These are phyloP conservation scores for Cheilosia scutellata DNA, from an alignment of 2,888 invertebrate species.

Conservation along the genomic window DNA sequence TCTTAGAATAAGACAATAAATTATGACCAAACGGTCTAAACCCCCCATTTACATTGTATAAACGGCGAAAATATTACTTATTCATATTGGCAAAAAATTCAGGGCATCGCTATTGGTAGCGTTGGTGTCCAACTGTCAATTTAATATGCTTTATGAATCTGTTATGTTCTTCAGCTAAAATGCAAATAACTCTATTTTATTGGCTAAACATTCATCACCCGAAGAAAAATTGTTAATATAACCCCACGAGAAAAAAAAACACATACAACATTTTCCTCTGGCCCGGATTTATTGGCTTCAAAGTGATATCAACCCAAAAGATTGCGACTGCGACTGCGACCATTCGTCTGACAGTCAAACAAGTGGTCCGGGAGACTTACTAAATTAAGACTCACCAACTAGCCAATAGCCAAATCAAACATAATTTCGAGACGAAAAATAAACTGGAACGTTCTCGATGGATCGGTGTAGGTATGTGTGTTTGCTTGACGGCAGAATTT, in stretches of 20 bases:
- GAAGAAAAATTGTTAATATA: conserved; percentile 30
- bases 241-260: conserved; percentile 9
- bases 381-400: conserved; percentile 65
- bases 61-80: conserved; percentile 7
- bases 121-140: neutral
- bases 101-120: conserved; percentile 11
- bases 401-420: conserved; percentile 57
- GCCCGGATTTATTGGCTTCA: conserved; percentile 51
- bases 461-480: conserved; percentile 16
- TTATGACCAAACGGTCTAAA: conserved; percentile 1
- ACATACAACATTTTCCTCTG: conserved; percentile 1
- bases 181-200: conserved; percentile 44
- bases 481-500: conserved; percentile 39
- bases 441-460: conserved; percentile 51
- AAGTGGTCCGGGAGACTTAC: conserved; percentile 14
- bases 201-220: conserved; percentile 45
- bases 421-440: conserved; percentile 53
- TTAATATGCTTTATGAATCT: conserved; percentile 37
- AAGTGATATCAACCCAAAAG: conserved; percentile 33
- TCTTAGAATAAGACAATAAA: too few species aligned
- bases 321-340: too few species aligned
- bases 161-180: conserved; percentile 53
- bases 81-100: conserved; percentile 22
- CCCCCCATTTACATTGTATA: conserved; percentile 8
- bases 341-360: conserved; percentile 46